Base-by-base conservation (phyloP, 2,113 vertebrate genomes). In the Pungitius pungitius region DNA sequence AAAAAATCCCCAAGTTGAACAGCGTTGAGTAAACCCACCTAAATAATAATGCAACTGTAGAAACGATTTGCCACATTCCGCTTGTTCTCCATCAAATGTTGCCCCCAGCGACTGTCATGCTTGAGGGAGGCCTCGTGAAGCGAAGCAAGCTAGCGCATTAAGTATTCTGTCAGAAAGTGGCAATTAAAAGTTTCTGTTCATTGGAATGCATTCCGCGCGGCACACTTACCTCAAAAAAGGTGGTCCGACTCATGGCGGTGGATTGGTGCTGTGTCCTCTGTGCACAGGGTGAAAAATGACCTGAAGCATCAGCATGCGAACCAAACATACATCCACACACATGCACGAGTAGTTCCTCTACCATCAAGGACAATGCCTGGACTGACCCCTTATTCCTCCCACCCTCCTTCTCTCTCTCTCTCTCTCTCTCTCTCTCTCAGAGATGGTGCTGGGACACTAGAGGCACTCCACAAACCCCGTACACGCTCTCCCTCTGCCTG, bases 211-310 rank as follows among this genome's bases (percentile, higher is more conserved):
- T 8, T 35, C 3, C 20, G 10, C 24, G 42, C 24, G 42, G 1
- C 22, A 30, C 18, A n/a, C 73, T 90, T 90, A 93, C 92, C 92
- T 93, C 92, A 81, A 93, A 92, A 82, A 91, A 93, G 60, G 85
- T 91, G 72, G 88, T 85, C 80, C 92, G 87, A 80, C 89, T 93
- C 91, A 92, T 93, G 43, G 69, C 37, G 39, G 22, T 55, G 56
- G 54, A 20, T 65, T 58, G 27, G 12, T 42, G 14, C 15, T 42
- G 20, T 13, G 1, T 82, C 85, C 69, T 79, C 52, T 71, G 22
- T 49, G 51, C n/a, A 66, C 35, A 76, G 6, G 37, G 27, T 56
- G 33, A 64, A 56, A 42, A 71, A 51, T 27, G 20, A 75, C 35
- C 58, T 8, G 56, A 73, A 63, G 75, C 73, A 77, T 77, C 45